A percentile compares a stretch with the other conserved stretches of the same genome.
These are phyloP conservation scores for Trissoscelio sp. DNA, from an alignment of 2,888 invertebrate species.

Conservation along the genomic window DNA sequence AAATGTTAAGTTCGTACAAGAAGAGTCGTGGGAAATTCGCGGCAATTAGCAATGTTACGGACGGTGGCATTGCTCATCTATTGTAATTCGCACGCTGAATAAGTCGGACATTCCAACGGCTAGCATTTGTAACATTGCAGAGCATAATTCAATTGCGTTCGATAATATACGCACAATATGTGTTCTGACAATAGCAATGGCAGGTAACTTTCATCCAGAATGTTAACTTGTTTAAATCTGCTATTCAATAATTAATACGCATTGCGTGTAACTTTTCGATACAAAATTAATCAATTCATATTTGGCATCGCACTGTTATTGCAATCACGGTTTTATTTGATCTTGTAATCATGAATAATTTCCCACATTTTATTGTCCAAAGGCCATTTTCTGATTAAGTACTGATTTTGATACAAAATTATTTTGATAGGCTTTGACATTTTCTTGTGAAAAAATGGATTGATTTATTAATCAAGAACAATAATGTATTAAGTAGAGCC, in stretches of 20 bases:
- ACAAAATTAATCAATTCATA: background rate
- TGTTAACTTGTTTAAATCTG: slow-evolving; percentile 16
- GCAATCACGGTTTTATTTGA: background rate
- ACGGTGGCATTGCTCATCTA: background rate
- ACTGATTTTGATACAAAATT: no score
- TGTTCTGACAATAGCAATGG: background rate
- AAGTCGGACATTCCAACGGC: slow-evolving; percentile 6
- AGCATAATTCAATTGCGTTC: slow-evolving; percentile 19
- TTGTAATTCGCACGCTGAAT: slow-evolving; percentile 13
- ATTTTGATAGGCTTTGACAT: no score
- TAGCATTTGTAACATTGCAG: slow-evolving; percentile 5
- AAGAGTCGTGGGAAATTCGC: background rate
- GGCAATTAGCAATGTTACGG: background rate
- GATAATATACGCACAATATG: slow-evolving; percentile 25
- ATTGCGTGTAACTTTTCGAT: background rate
- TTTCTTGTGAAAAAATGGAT: no score
- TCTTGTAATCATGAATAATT: no score
- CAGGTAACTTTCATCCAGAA: slow-evolving; percentile 21
- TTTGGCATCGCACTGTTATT: background rate
- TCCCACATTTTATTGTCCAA: no score
- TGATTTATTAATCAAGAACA: no score
- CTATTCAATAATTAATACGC: slow-evolving; percentile 18
- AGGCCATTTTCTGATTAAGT: no score
- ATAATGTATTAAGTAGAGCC: no score
- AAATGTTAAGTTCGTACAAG: background rate